A percentile compares a stretch with the other conserved stretches of the same genome.
These are phyloP conservation scores for Mesorhabditis belari DNA, from an alignment of 2,888 invertebrate species.

Conservation along the genomic window DNA sequence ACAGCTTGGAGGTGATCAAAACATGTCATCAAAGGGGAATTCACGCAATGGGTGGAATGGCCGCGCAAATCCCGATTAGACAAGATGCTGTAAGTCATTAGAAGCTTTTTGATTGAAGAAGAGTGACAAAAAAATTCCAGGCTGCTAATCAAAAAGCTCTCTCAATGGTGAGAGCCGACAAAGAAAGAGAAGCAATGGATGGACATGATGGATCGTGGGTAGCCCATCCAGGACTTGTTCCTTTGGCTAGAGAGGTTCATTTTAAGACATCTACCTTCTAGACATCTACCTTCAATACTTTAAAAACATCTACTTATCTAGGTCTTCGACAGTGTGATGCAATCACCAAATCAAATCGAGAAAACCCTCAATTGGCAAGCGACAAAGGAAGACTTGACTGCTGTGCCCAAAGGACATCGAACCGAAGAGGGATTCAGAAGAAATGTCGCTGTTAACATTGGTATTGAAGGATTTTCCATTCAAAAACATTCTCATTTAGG, in stretches of 20 bases:
- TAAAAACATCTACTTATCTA: no score
- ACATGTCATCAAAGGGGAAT: slow-evolving; percentile 57
- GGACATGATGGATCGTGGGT: slow-evolving; percentile 69
- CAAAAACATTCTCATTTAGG: slow-evolving; percentile 50
- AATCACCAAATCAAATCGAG: slow-evolving; percentile 40
- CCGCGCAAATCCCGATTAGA: slow-evolving; percentile 61
- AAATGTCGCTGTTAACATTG: slow-evolving; percentile 65
- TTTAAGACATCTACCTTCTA: slow-evolving; percentile 12
- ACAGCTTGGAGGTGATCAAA: slow-evolving; percentile 60
- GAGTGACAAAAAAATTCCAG: slow-evolving; percentile 3
- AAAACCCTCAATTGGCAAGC: slow-evolving; percentile 12
- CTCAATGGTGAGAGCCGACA: slow-evolving; percentile 49
- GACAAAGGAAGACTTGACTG: slow-evolving; percentile 31
- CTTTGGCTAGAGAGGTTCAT: slow-evolving; percentile 53
- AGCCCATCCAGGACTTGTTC: slow-evolving; percentile 64
- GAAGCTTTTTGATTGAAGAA: no score
- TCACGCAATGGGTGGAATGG: slow-evolving; percentile 56
- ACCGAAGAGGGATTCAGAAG: slow-evolving; percentile 64
- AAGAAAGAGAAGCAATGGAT: slow-evolving; percentile 53
- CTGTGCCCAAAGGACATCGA: slow-evolving; percentile 64
- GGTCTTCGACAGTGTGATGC: slow-evolving; percentile 25
- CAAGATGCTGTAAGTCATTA: slow-evolving; percentile 31
- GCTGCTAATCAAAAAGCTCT: slow-evolving; percentile 39
- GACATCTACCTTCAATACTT: slow-evolving; percentile 61
- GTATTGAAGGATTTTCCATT: slow-evolving; percentile 10